Conservation (phyloP, 1,140 invertebrate genomes). For the Daktulosphaira vitifoliae region DNA sequence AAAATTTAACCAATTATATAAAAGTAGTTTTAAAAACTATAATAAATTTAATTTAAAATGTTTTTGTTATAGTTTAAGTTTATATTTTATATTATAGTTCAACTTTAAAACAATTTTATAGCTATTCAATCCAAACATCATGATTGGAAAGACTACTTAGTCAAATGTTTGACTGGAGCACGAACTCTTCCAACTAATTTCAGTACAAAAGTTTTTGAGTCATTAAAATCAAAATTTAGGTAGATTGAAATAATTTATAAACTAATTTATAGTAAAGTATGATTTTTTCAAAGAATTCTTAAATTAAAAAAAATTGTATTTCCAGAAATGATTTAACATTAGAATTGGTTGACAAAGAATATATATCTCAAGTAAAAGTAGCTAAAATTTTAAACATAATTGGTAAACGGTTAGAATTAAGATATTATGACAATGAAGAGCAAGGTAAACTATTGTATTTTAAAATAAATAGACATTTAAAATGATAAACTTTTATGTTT, state of each 20-base stretch:
- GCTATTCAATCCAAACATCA: constrained; percentile 81
- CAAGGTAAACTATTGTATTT: constrained; percentile 12
- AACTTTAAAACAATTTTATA: constrained; percentile 41
- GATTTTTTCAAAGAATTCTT: too few relatives aligned
- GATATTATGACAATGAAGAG: constrained; percentile 70
- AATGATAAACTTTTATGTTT: constrained; percentile 19
- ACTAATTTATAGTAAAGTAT: background rate
- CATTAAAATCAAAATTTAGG: constrained; percentile 70
- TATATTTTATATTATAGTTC: too few relatives aligned
- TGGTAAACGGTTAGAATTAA: constrained; percentile 80
- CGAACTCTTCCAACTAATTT: constrained; percentile 86
- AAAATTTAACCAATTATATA: too few relatives aligned
- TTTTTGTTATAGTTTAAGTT: too few relatives aligned
- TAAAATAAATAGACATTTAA: background rate
- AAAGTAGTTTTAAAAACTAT: too few relatives aligned
- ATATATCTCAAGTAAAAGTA: constrained; percentile 85
- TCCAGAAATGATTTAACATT: constrained; percentile 63
- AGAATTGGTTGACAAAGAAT: constrained; percentile 92
- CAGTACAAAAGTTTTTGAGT: constrained; percentile 75
- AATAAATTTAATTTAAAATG: too few relatives aligned
- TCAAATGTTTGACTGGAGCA: constrained; percentile 83
- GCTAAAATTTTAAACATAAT: constrained; percentile 83
- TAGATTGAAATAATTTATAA: constrained; percentile 35
- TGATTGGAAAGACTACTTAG: constrained; percentile 92
- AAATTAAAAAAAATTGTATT: constrained; percentile 21